Base-by-base conservation (phyloP, 1,140 invertebrate genomes). In the Drosophila hydei region DNA sequence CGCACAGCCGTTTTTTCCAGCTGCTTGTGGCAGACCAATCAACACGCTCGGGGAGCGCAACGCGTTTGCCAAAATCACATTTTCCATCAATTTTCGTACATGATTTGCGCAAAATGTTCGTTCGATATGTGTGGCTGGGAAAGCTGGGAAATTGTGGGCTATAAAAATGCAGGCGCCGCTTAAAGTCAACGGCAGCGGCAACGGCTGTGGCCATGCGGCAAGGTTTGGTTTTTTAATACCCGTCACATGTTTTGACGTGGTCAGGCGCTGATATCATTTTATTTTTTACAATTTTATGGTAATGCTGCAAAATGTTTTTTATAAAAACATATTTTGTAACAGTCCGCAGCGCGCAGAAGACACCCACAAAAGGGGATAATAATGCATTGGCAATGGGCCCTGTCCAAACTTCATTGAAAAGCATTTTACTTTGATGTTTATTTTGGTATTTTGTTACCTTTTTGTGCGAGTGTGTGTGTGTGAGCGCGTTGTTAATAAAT, bases 81-180 rank as follows among this genome's bases (percentile, higher is more conserved):
- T 87, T 73, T 74, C 74, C 69, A 76, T 85, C 80, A 85, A 87
- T 89, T 89, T 89, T 90, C 77, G 69, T 78, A 89, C 75, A 89
- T 89, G 79, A 89, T 89, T 89, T 89, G 80, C 74, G 77, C 77
- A 77, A 89, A 89, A 83, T 76, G 74, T 67, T 64, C 54, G 52
- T 45, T 58, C 77, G 59, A 61, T 60, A 52, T 64, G 64, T 14
- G 73, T 11, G 18, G 18, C 18, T n/a, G 16, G 42, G 11, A 18
- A 18, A 6, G 11, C 8, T 11, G 27, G 43, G 12, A 27, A 40
- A 8, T 40, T 50, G 9, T 4, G 48, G 45, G 56, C 60, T 51
- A 75, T 72, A 75, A 75, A 75, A 64, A 45, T 75, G 67, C 59
- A 63, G 23, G 40, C 47, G 83, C 78, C 75, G 83, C 83, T 88